These are phyloP conservation scores for Cryptotermes secundus DNA, from an alignment of 1,140 invertebrate species.

Conservation along the genomic window DNA sequence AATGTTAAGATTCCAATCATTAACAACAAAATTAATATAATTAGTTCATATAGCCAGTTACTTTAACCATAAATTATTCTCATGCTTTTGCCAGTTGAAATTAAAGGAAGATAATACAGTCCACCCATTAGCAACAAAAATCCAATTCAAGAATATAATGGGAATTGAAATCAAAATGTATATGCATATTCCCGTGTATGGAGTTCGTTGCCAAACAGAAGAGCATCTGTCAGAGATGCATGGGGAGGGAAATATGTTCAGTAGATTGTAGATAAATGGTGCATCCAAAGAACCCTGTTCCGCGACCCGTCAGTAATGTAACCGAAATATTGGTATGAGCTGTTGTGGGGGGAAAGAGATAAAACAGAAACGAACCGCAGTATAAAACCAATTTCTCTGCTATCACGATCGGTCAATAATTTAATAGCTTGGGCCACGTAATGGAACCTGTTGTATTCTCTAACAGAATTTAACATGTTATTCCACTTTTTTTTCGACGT, in stretches of 20 bases:
- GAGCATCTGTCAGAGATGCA: not conserved
- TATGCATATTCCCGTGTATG: not conserved
- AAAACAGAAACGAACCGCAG: not conserved
- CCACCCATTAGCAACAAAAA: not conserved
- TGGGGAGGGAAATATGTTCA: not conserved
- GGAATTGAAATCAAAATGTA: not conserved
- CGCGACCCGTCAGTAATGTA: not conserved
- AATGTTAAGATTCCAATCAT: too few relatives aligned
- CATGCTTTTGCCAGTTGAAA: not conserved
- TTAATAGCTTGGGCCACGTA: not conserved
- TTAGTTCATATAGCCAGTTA: too few relatives aligned
- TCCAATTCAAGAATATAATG: not conserved
- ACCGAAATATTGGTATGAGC: too few relatives aligned
- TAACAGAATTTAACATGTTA: not conserved
- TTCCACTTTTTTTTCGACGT: not conserved
- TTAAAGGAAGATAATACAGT: not conserved
- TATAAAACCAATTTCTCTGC: not conserved
- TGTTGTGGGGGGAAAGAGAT: not conserved
- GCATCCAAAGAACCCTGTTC: not conserved
- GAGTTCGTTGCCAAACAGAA: not conserved
- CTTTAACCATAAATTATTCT: not conserved
- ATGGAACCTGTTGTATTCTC: not conserved
- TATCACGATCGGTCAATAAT: not conserved
- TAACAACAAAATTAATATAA: too few relatives aligned
- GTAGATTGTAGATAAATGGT: not conserved